Conservation (phyloP, 2,888 invertebrate genomes). For the Ochropacha duplaris region DNA sequence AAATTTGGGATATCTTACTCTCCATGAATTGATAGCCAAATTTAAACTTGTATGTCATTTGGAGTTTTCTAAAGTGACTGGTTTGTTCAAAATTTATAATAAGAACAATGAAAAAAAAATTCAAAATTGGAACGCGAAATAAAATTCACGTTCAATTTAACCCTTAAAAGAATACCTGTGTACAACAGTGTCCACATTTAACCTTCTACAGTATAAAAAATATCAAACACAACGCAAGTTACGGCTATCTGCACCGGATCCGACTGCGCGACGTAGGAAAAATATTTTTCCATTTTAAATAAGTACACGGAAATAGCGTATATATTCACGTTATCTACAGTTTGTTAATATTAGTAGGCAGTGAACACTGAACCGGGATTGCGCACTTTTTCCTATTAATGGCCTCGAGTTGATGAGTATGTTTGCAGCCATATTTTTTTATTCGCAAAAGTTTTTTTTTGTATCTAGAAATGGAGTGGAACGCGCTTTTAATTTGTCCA, state of each 20-base stretch:
- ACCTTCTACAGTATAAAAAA: constrained; percentile 5
- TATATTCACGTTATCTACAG: constrained; percentile 78
- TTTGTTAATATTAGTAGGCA: constrained; percentile 76
- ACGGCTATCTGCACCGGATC: constrained; percentile 25
- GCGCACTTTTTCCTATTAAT: constrained; percentile 71
- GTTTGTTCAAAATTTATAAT: not conserved
- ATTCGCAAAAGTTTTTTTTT: constrained; percentile 48
- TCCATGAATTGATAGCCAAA: too few species aligned
- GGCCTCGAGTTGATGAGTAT: constrained; percentile 57
- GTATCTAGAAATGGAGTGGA: constrained; percentile 54
- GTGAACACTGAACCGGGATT: constrained; percentile 57
- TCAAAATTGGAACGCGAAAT: not conserved
- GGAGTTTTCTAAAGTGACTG: too few species aligned
- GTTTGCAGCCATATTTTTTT: constrained; percentile 41
- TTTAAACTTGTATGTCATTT: too few species aligned
- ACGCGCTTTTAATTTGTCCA: constrained; percentile 47
- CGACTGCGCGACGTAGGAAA: constrained; percentile 63
- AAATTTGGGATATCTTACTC: too few species aligned
- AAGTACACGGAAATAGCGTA: constrained; percentile 69
- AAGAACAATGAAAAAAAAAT: not conserved
- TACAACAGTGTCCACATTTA: constrained; percentile 1
- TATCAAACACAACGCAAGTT: constrained; percentile 6
- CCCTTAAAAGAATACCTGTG: not conserved
- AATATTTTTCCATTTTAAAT: constrained; percentile 81
- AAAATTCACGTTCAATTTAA: not conserved